These are phyloP conservation scores for Lordiphosa clarofinis DNA, from an alignment of 1,140 invertebrate genomes.

Conservation along the genomic window DNA sequence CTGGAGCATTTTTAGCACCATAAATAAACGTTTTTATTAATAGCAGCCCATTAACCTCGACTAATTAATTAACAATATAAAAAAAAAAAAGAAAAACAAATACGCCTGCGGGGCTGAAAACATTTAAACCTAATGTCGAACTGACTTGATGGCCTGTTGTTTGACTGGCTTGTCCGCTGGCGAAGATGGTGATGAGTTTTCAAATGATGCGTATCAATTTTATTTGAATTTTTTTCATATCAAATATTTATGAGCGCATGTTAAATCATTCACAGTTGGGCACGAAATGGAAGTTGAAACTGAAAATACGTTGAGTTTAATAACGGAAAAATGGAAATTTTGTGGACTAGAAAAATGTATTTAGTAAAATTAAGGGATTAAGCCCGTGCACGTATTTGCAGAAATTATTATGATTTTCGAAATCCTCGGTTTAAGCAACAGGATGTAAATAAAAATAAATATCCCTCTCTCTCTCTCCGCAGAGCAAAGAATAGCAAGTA, in stretches of 20 bases:
- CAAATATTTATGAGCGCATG: slow-evolving; percentile 71
- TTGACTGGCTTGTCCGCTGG: slow-evolving; percentile 5
- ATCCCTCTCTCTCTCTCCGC: no score
- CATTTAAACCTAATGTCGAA: slow-evolving; percentile 21
- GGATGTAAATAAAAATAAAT: no score
- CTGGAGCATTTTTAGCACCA: slow-evolving; percentile 57
- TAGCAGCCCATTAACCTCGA: slow-evolving; percentile 71
- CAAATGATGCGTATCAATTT: slow-evolving; percentile 74
- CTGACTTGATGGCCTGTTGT: slow-evolving; percentile 24
- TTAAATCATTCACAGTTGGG: slow-evolving; percentile 57
- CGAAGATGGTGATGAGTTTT: slow-evolving; percentile 63
- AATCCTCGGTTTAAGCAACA: no score
- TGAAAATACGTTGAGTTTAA: no score
- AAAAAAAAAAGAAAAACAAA: slow-evolving; percentile 44
- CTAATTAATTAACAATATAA: slow-evolving; percentile 72
- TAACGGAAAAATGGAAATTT: no score
- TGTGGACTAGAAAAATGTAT: no score
- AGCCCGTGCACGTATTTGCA: no score
- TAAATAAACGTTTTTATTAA: slow-evolving; percentile 76
- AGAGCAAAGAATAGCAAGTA: no score
- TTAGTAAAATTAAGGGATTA: no score
- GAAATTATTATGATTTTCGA: no score
- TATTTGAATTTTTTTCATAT: slow-evolving; percentile 64
- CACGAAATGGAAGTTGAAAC: background rate
- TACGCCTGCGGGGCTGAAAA: slow-evolving; percentile 28